Evolutionary conservation across 2,888 invertebrate species (phyloP).

Genomic region (Agrypnus murinus): DNA sequence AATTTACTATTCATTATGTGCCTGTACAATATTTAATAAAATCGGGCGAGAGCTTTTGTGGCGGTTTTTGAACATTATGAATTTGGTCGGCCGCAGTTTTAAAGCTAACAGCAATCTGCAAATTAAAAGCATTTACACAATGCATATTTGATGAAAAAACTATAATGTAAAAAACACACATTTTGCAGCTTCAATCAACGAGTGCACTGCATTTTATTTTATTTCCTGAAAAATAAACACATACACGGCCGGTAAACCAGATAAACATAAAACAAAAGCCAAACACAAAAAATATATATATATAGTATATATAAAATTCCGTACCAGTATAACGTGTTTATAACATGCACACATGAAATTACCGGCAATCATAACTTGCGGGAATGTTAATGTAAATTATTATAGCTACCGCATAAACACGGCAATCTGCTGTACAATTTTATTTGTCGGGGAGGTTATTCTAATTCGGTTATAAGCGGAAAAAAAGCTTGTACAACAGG

Average conservation of each 20-base stretch:
- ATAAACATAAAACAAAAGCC: conserved; percentile 53
- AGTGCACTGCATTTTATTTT: conserved; percentile 26
- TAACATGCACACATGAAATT: conserved; percentile 62
- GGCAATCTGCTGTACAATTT: conserved; percentile 44
- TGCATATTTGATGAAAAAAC: conserved; percentile 36
- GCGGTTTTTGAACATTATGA: conserved; percentile 17
- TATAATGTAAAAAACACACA: conserved; percentile 34
- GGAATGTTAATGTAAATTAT: conserved; percentile 62
- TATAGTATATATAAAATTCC: conserved; percentile 53
- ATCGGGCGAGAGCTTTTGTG: conserved; percentile 28
- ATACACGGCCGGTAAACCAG: conserved; percentile 45
- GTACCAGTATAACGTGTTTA: conserved; percentile 59
- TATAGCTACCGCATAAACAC: conserved; percentile 59
- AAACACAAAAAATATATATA: conserved; percentile 42
- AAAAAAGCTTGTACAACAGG: conserved; percentile 15
- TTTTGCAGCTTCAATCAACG: conserved; percentile 39
- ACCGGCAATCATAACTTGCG: conserved; percentile 63
- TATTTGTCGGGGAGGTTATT: conserved; percentile 35
- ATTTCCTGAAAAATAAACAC: conserved; percentile 57
- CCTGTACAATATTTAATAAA: conserved; percentile 34
- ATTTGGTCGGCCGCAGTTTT: conserved; percentile 32
- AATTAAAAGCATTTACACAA: conserved; percentile 41
- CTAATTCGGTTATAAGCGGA: conserved; percentile 17
- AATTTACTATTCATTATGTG: too few species aligned
- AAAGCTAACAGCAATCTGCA: conserved; percentile 36